phyloP scores from a whole-genome alignment of 2,797 vertebrate genomes.

The Hyperoplus immaculatus region DNA sequence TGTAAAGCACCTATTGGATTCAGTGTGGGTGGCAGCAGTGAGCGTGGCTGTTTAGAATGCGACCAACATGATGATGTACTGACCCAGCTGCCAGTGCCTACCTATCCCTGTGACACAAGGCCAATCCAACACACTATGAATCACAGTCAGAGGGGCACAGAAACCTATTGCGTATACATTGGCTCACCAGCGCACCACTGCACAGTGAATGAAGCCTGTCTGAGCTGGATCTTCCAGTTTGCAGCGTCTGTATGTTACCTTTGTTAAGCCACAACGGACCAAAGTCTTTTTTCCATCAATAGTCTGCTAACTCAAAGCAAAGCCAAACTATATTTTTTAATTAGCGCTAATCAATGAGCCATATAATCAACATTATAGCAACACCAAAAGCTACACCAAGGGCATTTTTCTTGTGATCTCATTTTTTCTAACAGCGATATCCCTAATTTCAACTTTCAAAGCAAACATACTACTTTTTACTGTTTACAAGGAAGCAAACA shows the following conservation, averaged over 20 bases:
- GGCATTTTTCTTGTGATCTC: neutral
- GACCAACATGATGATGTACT: slow-evolving; percentile 53
- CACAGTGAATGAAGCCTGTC: neutral
- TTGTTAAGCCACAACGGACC: slow-evolving; percentile 26
- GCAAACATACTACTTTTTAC: neutral
- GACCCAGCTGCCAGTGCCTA: slow-evolving; percentile 48
- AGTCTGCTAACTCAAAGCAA: slow-evolving; percentile 39
- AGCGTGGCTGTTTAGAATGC: slow-evolving; percentile 56
- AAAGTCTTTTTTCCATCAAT: slow-evolving; percentile 40
- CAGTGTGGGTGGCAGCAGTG: slow-evolving; percentile 47
- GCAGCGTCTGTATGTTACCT: neutral
- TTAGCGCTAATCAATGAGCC: slow-evolving; percentile 53
- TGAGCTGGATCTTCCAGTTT: slow-evolving; percentile 18
- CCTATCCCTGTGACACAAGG: slow-evolving; percentile 66
- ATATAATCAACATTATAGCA: slow-evolving; percentile 37
- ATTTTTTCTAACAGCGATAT: too few species aligned
- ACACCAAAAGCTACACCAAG: slow-evolving; percentile 4
- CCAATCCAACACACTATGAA: slow-evolving; percentile 60
- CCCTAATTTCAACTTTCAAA: neutral
- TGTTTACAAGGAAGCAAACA: neutral
- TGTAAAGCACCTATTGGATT: slow-evolving; percentile 35
- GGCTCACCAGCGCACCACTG: slow-evolving; percentile 3
- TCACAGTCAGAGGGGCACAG: slow-evolving; percentile 50
- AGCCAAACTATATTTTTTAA: slow-evolving; percentile 48
- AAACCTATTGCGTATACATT: slow-evolving; percentile 33